Evolutionary conservation across 2,797 vertebrate genomes (phyloP).

Genomic region (Bradypus variegatus): DNA sequence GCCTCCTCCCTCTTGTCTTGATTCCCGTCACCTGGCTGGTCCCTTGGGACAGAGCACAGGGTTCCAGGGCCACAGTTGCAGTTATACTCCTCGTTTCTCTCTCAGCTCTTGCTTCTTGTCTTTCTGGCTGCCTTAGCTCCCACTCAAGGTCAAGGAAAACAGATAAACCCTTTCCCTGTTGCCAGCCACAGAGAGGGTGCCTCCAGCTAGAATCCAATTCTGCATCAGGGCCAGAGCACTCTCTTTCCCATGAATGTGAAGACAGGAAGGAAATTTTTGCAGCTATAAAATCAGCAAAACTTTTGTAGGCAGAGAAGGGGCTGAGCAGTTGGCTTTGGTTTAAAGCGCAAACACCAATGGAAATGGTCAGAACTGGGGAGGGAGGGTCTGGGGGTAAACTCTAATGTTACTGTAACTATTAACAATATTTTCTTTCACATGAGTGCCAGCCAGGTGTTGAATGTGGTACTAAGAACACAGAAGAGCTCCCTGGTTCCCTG

Average conservation of each 20-base stretch:
- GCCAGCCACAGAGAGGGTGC: not conserved
- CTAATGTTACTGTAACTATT: not conserved
- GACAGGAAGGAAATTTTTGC: constrained; percentile 24
- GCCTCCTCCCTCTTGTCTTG: not conserved
- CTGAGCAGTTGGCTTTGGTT: constrained; percentile 9
- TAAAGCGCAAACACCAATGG: not conserved
- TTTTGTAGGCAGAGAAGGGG: constrained; percentile 37
- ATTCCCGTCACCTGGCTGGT: not conserved
- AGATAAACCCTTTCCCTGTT: constrained; percentile 53
- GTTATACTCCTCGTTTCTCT: not conserved
- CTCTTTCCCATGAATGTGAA: not conserved
- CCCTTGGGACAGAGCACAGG: not conserved
- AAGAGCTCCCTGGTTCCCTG: not conserved
- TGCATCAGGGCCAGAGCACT: constrained; percentile 42
- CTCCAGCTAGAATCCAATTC: constrained; percentile 53
- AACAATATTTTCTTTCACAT: not conserved
- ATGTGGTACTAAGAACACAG: fast-evolving
- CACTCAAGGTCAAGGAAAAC: constrained; percentile 51
- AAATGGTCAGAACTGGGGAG: not conserved
- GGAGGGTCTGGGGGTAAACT: not conserved
- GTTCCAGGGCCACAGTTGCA: not conserved
- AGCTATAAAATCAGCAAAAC: constrained; percentile 34
- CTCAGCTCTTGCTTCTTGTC: not conserved
- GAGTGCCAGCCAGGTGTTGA: not conserved
- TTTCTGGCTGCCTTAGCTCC: constrained; percentile 9